These are phyloP conservation scores for Bemisia tabaci DNA, from an alignment of 1,140 invertebrate species.

Conservation along the genomic window DNA sequence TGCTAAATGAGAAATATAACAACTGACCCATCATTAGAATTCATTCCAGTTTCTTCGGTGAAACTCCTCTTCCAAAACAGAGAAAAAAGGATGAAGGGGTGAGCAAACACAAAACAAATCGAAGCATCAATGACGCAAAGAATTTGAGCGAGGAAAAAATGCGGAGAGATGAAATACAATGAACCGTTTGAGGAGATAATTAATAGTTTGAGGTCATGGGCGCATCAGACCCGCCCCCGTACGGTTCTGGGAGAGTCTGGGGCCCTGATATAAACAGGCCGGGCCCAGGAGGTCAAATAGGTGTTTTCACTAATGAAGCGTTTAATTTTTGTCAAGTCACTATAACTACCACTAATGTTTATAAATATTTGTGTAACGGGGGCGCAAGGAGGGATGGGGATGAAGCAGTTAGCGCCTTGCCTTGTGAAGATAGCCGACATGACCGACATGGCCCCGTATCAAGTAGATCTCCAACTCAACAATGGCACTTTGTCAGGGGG, in stretches of 20 bases:
- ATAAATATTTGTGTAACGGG: background rate
- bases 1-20: background rate
- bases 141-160: background rate
- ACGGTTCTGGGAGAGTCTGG: background rate
- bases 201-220: background rate
- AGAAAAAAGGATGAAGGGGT: background rate
- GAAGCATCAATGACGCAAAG: background rate
- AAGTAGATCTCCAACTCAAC: background rate
- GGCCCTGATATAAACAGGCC: background rate
- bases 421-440: no score
- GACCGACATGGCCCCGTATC: no score
- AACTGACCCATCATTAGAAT: background rate
- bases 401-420: no score
- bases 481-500: background rate
- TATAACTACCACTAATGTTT: background rate
- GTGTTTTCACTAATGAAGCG: background rate
- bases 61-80: background rate
- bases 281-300: background rate
- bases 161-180: background rate
- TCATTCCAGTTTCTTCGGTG: background rate
- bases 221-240: background rate
- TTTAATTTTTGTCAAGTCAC: background rate
- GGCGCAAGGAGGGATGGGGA: no score
- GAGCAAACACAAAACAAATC: background rate
- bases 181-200: background rate